Percentiles rank a stretch among this genome's conserved stretches.
Evolutionary conservation across 2,797 vertebrate genomes (phyloP).

Genomic region (Smutsia temminckii): DNA sequence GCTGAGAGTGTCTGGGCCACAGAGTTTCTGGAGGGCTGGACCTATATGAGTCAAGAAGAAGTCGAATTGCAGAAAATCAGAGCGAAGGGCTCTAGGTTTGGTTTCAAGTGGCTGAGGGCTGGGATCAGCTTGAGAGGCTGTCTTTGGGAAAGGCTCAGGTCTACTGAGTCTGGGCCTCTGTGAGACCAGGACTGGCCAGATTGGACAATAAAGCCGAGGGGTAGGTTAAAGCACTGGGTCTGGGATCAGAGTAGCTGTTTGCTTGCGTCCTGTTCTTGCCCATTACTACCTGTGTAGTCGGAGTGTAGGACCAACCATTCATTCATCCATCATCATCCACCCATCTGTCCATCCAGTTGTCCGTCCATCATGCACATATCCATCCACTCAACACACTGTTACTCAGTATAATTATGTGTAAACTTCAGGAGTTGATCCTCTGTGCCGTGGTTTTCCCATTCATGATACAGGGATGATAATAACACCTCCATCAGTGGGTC

Average conservation of each 20-base stretch:
- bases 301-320: neutral
- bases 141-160: neutral
- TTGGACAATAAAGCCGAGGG: neutral
- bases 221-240: neutral
- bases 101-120: neutral
- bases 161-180: neutral
- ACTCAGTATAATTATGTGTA: neutral
- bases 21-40: neutral
- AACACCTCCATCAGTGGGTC: neutral
- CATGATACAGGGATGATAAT: neutral
- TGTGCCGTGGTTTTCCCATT: neutral
- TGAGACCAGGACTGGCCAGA: neutral
- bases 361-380: neutral
- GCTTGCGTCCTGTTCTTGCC: neutral
- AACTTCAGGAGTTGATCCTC: neutral
- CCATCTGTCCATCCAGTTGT: neutral
- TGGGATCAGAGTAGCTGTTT: neutral
- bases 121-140: neutral
- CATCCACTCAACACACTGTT: neutral
- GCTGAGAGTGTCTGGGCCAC: neutral
- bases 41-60: neutral
- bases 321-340: neutral
- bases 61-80: neutral
- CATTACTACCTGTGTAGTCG: neutral
- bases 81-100: neutral